These are phyloP conservation scores for Schizopygopsis pylzovi DNA, from an alignment of 2,797 vertebrate genomes.

Conservation along the genomic window DNA sequence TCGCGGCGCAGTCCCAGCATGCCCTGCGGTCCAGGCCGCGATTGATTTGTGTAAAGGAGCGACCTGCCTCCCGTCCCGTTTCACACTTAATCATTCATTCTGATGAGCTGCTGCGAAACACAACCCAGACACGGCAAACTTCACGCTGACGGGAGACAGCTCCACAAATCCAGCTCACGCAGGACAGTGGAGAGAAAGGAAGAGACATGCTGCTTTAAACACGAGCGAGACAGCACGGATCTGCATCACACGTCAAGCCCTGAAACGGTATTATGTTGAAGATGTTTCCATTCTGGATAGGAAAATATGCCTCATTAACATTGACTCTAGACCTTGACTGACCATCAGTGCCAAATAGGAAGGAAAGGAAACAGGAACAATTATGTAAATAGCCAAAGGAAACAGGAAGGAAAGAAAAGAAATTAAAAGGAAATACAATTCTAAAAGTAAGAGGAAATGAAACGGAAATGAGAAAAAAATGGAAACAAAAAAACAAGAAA, in stretches of 20 bases:
- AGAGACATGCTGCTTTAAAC: neutral
- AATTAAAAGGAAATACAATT: neutral
- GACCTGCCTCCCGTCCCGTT: slow-evolving; percentile 9
- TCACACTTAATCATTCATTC: slow-evolving; percentile 20
- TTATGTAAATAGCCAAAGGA: neutral
- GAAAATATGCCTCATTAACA: neutral
- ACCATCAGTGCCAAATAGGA: neutral
- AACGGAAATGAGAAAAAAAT: neutral
- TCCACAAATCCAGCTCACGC: neutral
- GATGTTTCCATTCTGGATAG: neutral
- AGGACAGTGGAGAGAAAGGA: neutral
- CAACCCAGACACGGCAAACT: neutral
- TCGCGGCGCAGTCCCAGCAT: slow-evolving; percentile 19
- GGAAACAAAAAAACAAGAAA: neutral
- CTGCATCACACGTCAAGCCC: neutral
- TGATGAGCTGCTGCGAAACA: neutral
- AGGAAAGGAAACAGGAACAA: neutral
- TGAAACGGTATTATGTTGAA: neutral
- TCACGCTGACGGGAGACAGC: neutral
- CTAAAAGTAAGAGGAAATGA: neutral
- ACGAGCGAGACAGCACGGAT: neutral
- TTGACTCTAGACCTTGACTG: neutral
- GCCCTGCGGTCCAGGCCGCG: neutral
- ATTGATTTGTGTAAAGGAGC: slow-evolving; percentile 37
- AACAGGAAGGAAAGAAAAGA: neutral